Evolutionary conservation across 2,888 invertebrate species (phyloP).

Genomic region (Bursaphelenchus okinawaensis): DNA sequence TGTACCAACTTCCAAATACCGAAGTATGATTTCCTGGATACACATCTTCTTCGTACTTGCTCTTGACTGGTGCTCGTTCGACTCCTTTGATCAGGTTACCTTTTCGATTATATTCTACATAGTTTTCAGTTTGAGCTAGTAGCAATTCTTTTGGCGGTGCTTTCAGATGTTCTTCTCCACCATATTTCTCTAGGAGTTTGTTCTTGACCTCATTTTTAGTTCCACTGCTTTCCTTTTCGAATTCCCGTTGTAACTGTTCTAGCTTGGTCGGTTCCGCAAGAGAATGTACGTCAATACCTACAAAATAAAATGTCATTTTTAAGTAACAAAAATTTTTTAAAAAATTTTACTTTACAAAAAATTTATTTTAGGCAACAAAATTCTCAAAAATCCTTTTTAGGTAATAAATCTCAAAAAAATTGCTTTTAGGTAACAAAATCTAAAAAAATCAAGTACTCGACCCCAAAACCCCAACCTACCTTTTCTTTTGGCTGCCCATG

Average conservation of each 20-base stretch:
- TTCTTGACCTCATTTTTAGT: slow-evolving; percentile 77
- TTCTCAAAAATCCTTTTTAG: slow-evolving; percentile 63
- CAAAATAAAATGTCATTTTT: too few species aligned
- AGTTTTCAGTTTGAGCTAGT: slow-evolving; percentile 88
- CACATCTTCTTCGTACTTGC: slow-evolving; percentile 87
- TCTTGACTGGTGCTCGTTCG: slow-evolving; percentile 78
- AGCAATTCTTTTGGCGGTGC: slow-evolving; percentile 81
- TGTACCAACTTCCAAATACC: slow-evolving; percentile 95
- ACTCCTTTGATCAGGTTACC: slow-evolving; percentile 75
- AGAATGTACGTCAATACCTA: slow-evolving; percentile 87
- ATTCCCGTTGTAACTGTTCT: slow-evolving; percentile 82
- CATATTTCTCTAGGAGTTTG: slow-evolving; percentile 80
- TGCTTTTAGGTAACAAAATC: too few species aligned
- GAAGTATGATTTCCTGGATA: slow-evolving; percentile 80
- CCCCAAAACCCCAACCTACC: slow-evolving; percentile 14
- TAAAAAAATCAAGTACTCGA: neutral
- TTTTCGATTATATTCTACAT: slow-evolving; percentile 86
- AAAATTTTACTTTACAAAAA: neutral
- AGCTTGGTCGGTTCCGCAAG: slow-evolving; percentile 96
- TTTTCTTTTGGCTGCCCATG: slow-evolving; percentile 53
- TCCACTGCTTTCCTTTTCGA: slow-evolving; percentile 79
- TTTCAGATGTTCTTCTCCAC: slow-evolving; percentile 79
- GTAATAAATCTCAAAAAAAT: too few species aligned
- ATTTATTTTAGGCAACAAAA: slow-evolving; percentile 67
- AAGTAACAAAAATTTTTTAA: too few species aligned